Base-by-base conservation (phyloP, 2,797 vertebrate genomes). In the Eupleurogrammus muticus region DNA sequence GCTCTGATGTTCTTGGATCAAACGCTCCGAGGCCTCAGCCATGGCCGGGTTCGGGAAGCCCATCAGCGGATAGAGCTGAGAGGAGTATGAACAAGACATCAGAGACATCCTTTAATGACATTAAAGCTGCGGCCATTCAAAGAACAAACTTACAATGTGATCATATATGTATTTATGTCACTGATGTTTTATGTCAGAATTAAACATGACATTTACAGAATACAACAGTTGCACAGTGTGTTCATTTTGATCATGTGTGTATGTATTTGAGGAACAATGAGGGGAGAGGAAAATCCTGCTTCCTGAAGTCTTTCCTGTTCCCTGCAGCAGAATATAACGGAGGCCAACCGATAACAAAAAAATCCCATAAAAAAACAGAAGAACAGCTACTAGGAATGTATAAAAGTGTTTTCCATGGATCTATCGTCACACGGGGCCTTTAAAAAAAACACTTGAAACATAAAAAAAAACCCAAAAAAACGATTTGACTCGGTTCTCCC, bases 1-100 rank as follows among this genome's bases (percentile, higher is more conserved):
- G 66, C 58, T 57, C 9, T 90, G 90, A 73, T 95, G 94, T 0
- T 94, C 90, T 42, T 19, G 79, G 75, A 94, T 38, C 58, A 94
- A 57, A 48, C 75, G 82, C 10, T 89, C 85, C 0, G 94, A 94
- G 1, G 91, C 91, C 62, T 93, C 74, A 24, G 60, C 64, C 12
- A 95, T 72, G 40, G 61, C 49, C 0, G 19, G 69, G 23, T 89
- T 74, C 35, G 92, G 92, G 75, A 94, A 95, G 0, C 86, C 91
- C 0, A 64, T 0, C 51, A 94, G 53, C 0, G 94, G 94, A 76
- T 87, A 87, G 24, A 93, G 73, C 95, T 95, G 77, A 53, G 32
- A 58, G 36, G 56, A 48, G 9, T 58, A 17, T n/a, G 19, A 9
- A 21, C 63, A 23, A 55, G 4, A 38, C 23, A 28, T 19, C 19